Conservation (phyloP, 2,797 vertebrate species). For the Synanceia verrucosa region DNA sequence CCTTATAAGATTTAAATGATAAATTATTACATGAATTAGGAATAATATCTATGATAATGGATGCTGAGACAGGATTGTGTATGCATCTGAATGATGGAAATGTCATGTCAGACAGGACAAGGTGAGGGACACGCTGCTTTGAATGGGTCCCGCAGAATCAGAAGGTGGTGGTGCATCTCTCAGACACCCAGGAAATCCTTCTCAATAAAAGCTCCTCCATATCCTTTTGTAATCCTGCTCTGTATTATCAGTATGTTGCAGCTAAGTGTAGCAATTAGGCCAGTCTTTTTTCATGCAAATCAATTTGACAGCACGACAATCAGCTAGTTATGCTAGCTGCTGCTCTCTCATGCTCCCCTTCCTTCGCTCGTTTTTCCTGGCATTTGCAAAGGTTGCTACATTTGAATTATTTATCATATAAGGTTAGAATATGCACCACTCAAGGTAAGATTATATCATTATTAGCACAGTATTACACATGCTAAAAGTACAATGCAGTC, state of each 20-base stretch:
- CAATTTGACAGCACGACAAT: slow-evolving; percentile 86
- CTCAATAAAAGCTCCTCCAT: slow-evolving; percentile 73
- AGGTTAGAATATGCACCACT: slow-evolving; percentile 72
- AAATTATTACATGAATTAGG: neutral
- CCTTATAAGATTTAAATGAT: slow-evolving; percentile 11
- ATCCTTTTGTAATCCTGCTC: slow-evolving; percentile 78
- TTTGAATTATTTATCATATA: slow-evolving; percentile 87
- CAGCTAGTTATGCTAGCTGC: slow-evolving; percentile 79
- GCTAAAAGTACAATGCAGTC: slow-evolving; percentile 74
- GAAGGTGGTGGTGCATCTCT: slow-evolving; percentile 55
- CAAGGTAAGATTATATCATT: slow-evolving; percentile 61
- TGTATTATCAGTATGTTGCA: slow-evolving; percentile 81
- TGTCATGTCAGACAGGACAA: slow-evolving; percentile 50
- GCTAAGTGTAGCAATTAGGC: slow-evolving; percentile 87
- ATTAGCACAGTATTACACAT: slow-evolving; percentile 79
- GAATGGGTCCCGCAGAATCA: slow-evolving; percentile 48
- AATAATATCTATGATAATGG: slow-evolving; percentile 38
- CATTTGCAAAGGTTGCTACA: slow-evolving; percentile 80
- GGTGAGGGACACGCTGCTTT: slow-evolving; percentile 35
- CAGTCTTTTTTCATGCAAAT: slow-evolving; percentile 86
- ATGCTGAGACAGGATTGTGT: slow-evolving; percentile 38
- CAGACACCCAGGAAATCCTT: slow-evolving; percentile 71
- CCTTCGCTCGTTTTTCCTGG: slow-evolving; percentile 71
- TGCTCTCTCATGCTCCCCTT: slow-evolving; percentile 62
- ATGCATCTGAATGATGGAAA: slow-evolving; percentile 51